These are phyloP conservation scores for Thomomys bottae DNA, from an alignment of 2,113 vertebrate genomes.

Conservation along the genomic window DNA sequence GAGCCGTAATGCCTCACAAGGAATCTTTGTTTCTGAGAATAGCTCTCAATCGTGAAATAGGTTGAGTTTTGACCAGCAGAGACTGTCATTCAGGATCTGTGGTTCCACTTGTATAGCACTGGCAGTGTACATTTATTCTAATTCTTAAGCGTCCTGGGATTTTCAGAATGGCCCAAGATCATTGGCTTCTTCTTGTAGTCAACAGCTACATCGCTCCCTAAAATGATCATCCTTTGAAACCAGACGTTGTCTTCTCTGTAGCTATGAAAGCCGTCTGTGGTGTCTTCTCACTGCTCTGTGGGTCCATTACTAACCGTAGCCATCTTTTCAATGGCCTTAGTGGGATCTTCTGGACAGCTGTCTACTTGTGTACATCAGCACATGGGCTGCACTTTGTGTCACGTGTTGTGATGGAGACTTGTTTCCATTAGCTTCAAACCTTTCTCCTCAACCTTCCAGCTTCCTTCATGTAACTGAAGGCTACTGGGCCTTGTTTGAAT, in stretches of 20 bases:
- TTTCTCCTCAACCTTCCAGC: neutral
- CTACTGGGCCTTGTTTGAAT: neutral
- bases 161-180: neutral
- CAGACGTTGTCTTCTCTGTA: neutral
- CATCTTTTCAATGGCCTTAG: neutral
- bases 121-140: neutral
- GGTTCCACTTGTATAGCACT: too few relatives aligned
- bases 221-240: neutral
- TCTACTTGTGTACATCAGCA: neutral
- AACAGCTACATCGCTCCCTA: neutral
- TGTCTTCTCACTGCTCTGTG: neutral
- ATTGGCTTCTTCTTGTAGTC: neutral
- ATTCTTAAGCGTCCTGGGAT: neutral
- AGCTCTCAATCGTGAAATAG: neutral
- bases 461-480: neutral
- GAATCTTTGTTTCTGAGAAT: neutral
- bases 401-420: neutral
- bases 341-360: neutral
- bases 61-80: neutral
- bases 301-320: neutral
- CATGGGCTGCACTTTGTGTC: too few relatives aligned
- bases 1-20: neutral
- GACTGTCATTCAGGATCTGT: neutral
- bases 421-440: neutral
- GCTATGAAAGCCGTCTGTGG: neutral